Evolutionary conservation across 2,888 invertebrate genomes (phyloP).

Genomic region (Craniophora ligustri): DNA sequence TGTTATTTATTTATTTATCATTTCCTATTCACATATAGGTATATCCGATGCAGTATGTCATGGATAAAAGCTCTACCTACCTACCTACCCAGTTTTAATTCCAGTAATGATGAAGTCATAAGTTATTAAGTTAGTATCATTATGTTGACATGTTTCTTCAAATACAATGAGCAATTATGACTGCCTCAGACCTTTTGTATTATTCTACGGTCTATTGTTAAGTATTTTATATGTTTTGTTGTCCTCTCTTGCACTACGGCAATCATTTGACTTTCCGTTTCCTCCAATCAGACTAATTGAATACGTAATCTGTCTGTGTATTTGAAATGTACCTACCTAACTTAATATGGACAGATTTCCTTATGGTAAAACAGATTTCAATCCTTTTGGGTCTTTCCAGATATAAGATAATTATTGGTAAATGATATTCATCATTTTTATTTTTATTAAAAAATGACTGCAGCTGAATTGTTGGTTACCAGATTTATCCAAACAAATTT

Average conservation of each 20-base stretch:
- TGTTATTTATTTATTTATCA: too few species aligned
- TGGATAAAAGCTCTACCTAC: background rate
- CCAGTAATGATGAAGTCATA: slow-evolving; percentile 16
- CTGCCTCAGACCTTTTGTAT: slow-evolving; percentile 16
- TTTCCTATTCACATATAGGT: too few species aligned
- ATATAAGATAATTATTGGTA: too few species aligned
- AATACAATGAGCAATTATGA: slow-evolving; percentile 41
- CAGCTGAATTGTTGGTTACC: too few species aligned
- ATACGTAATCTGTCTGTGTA: too few species aligned
- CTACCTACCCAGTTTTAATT: background rate
- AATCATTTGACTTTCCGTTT: background rate
- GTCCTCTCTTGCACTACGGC: slow-evolving; percentile 9
- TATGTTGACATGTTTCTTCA: slow-evolving; percentile 11
- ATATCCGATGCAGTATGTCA: too few species aligned
- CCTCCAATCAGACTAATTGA: background rate
- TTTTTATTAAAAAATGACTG: too few species aligned
- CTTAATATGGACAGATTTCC: too few species aligned
- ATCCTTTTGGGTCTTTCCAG: background rate
- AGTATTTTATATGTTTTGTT: slow-evolving; percentile 6
- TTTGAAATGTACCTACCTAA: too few species aligned
- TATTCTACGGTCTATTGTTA: slow-evolving; percentile 30
- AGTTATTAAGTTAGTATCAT: slow-evolving; percentile 2
- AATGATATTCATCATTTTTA: too few species aligned
- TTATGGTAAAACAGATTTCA: too few species aligned
- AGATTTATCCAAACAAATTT: too few species aligned